Base-by-base conservation (phyloP, 1,140 invertebrate species). In the Sarcophaga bullata region DNA sequence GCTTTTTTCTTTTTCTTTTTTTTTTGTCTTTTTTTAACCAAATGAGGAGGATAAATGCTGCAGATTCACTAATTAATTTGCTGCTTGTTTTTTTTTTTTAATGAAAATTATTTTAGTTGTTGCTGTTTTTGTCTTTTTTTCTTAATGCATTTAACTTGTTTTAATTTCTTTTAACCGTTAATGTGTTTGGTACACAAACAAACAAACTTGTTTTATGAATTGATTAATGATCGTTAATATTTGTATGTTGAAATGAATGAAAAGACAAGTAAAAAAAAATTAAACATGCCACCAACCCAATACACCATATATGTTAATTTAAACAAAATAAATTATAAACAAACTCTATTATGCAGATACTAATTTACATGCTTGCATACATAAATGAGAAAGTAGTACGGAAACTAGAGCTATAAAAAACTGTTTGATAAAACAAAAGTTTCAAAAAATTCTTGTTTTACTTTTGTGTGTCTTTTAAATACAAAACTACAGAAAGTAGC, bases 21-120 rank as follows among this genome's bases (percentile, higher is more conserved):
- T 37, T 37, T 37, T 37, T 37, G 25, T 37, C 4, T 37, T 37
- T 37, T 68, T 17, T 15, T 68, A 19, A 8, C 62, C 62, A 68
- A 68, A 68, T 68, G 62, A 68, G 62, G 62, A 68, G 62, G 62
- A 68, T 68, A 9, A 68, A 68, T 68, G 58, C 54, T 58, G 54
- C 3, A n/a, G 15, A 58, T 58, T 58, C 54, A 58, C n/a, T 58
- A 58, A 58, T 58, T 58, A 58, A 58, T 58, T 3, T 58, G 54
- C 54, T 58, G 2, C 54, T 58, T 58, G 15, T 7, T 13, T 58
- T 13, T 15, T 15, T 58, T 10, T 15, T n/a, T n/a, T 58, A 58
- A 58, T 58, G 54, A 58, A n/a, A 58, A 58, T 58, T 58, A 58
- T 58, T 58, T 58, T n/a, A 58, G 52, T 58, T 58, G 10, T 15